Conservation (phyloP, 2,888 invertebrate species). For the Oegoconia quadripuncta region DNA sequence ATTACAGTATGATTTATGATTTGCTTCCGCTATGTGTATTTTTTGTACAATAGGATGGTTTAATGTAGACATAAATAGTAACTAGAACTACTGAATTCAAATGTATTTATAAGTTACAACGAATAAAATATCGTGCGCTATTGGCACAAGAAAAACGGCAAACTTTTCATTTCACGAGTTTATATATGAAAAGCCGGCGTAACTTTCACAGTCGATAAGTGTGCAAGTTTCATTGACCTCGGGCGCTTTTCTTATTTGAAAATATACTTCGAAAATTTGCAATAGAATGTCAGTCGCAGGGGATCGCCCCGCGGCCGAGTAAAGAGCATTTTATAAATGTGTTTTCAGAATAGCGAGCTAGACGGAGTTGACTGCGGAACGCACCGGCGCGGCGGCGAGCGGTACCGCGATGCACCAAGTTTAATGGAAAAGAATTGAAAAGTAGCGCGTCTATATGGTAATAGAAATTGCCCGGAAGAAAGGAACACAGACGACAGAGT, state of each 20-base stretch:
- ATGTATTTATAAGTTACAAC: no score
- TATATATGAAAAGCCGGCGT: slow-evolving; percentile 40
- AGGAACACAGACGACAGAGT: slow-evolving; percentile 73
- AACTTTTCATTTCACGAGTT: no score
- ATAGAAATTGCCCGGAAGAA: slow-evolving; percentile 79
- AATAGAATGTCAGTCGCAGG: slow-evolving; percentile 72
- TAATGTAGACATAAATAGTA: no score
- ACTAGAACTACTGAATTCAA: no score
- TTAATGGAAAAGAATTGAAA: slow-evolving; percentile 80
- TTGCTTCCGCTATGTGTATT: no score
- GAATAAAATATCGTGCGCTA: no score
- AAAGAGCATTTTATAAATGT: slow-evolving; percentile 78
- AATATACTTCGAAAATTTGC: slow-evolving; percentile 68
- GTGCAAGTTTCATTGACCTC: slow-evolving; percentile 60
- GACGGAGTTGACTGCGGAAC: slow-evolving; percentile 57
- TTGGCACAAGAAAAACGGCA: no score
- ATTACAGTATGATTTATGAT: no score
- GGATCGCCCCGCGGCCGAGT: slow-evolving; percentile 61
- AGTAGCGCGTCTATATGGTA: slow-evolving; percentile 79
- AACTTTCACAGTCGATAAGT: slow-evolving; percentile 33
- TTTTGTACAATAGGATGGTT: no score
- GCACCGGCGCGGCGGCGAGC: slow-evolving; percentile 50
- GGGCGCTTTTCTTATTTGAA: slow-evolving; percentile 57
- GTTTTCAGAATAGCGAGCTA: slow-evolving; percentile 65
- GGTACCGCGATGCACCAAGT: slow-evolving; percentile 71